A percentile compares a stretch with the other conserved stretches of the same genome.
These are phyloP conservation scores for Phataginus tetradactyla DNA, from an alignment of 2,797 vertebrate genomes.

Conservation along the genomic window DNA sequence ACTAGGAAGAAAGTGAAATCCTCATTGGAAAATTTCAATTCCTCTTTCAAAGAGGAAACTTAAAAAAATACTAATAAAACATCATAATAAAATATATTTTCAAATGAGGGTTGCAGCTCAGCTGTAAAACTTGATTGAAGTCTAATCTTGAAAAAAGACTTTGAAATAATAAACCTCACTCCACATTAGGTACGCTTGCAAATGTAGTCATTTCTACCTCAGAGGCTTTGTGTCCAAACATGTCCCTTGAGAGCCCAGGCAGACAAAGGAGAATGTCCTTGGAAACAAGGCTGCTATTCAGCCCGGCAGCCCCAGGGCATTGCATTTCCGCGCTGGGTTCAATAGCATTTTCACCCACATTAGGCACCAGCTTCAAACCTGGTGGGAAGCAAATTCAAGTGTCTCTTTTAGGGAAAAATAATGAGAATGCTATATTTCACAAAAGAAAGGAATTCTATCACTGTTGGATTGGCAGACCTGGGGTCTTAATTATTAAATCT, in stretches of 20 bases:
- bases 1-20: slow-evolving; percentile 29
- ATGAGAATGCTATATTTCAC: slow-evolving; percentile 68
- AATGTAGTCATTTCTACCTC: slow-evolving; percentile 78
- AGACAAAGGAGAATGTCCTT: slow-evolving; percentile 68
- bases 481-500: neutral
- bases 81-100: slow-evolving; percentile 20
- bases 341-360: slow-evolving; percentile 75
- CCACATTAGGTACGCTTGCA: slow-evolving; percentile 60
- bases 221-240: slow-evolving; percentile 79
- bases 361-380: slow-evolving; percentile 71
- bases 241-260: slow-evolving; percentile 74
- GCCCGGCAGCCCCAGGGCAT: neutral
- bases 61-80: neutral
- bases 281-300: slow-evolving; percentile 71
- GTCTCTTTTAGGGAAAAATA: slow-evolving; percentile 70
- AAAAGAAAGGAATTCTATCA: slow-evolving; percentile 55
- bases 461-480: slow-evolving; percentile 19
- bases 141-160: slow-evolving; percentile 32
- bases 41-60: slow-evolving; percentile 19
- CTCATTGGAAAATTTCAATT: neutral
- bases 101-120: neutral
- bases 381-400: slow-evolving; percentile 78
- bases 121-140: slow-evolving; percentile 44
- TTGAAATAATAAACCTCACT: slow-evolving; percentile 72
- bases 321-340: slow-evolving; percentile 69